Conservation (phyloP, 2,888 invertebrate genomes). For the Coelopa pilipes region DNA sequence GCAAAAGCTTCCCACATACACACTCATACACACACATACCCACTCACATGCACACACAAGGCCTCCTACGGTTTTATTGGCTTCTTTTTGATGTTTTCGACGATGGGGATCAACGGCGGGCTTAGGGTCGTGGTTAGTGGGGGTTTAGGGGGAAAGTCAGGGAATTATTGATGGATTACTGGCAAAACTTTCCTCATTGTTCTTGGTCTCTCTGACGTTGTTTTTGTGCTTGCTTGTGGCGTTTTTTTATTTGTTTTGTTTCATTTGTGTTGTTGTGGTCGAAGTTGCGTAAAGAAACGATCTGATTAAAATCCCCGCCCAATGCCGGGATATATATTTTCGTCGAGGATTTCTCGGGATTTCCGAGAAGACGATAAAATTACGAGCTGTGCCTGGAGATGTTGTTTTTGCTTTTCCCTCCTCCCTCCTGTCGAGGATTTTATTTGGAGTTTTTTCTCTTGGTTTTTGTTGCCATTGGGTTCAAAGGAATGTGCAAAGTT, state of each 20-base stretch:
- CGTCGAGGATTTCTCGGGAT: too few relatives aligned
- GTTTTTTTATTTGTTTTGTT: too few relatives aligned
- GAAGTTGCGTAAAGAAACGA: conserved; percentile 23
- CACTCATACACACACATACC: too few relatives aligned
- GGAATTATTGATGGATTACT: conserved; percentile 33
- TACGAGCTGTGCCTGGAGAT: not conserved
- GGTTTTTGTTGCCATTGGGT: not conserved
- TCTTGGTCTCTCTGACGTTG: not conserved
- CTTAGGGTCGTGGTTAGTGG: too few relatives aligned
- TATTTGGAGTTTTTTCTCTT: not conserved
- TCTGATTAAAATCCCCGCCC: conserved; percentile 24
- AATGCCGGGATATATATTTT: not conserved
- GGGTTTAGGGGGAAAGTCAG: not conserved
- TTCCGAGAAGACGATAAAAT: too few relatives aligned
- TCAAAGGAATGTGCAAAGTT: too few relatives aligned
- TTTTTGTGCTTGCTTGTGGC: not conserved
- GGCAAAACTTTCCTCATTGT: conserved; percentile 18
- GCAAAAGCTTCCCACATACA: not conserved
- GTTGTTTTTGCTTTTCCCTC: conserved; percentile 7
- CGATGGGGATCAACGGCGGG: not conserved
- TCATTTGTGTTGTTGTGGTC: not conserved
- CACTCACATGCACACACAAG: too few relatives aligned
- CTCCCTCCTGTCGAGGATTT: conserved; percentile 3
- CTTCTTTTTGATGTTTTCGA: not conserved
- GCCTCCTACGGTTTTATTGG: not conserved